A percentile compares a stretch with the other conserved stretches of the same genome.
phyloP scores from a whole-genome alignment of 1,140 invertebrate genomes.

The Planococcus citri region DNA sequence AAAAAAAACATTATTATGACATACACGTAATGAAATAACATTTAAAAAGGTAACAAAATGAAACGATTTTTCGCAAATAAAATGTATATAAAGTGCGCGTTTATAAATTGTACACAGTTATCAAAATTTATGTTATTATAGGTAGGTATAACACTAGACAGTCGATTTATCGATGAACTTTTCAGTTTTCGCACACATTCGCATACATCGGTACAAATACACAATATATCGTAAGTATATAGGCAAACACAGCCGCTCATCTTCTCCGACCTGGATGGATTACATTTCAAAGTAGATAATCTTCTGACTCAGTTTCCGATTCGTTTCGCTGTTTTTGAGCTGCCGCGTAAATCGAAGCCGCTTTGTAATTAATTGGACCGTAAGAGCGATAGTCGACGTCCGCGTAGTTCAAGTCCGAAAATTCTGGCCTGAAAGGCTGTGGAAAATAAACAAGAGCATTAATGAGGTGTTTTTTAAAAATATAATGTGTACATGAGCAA shows the following conservation, averaged over 20 bases:
- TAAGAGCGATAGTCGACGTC: constrained; percentile 77
- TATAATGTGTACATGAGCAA: no score
- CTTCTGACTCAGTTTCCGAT: constrained; percentile 13
- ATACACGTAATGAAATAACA: constrained; percentile 8
- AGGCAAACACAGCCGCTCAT: no score
- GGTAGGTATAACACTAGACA: no score
- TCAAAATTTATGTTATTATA: not conserved
- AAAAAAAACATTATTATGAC: not conserved
- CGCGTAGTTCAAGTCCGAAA: constrained; percentile 69
- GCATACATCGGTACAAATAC: no score
- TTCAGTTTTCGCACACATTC: not conserved
- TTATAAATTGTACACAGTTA: constrained; percentile 3
- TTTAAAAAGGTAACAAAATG: constrained; percentile 2
- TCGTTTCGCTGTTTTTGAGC: not conserved
- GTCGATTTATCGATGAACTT: not conserved
- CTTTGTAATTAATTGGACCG: constrained; percentile 82
- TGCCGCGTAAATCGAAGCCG: constrained; percentile 50
- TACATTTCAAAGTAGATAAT: not conserved
- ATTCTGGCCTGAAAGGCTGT: constrained; percentile 52
- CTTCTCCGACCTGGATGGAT: not conserved
- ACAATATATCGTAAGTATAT: no score
- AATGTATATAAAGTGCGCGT: not conserved
- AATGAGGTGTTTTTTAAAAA: no score
- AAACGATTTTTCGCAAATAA: not conserved
- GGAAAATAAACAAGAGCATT: no score